Conservation (phyloP, 2,888 invertebrate genomes). For the Acleris literana region DNA sequence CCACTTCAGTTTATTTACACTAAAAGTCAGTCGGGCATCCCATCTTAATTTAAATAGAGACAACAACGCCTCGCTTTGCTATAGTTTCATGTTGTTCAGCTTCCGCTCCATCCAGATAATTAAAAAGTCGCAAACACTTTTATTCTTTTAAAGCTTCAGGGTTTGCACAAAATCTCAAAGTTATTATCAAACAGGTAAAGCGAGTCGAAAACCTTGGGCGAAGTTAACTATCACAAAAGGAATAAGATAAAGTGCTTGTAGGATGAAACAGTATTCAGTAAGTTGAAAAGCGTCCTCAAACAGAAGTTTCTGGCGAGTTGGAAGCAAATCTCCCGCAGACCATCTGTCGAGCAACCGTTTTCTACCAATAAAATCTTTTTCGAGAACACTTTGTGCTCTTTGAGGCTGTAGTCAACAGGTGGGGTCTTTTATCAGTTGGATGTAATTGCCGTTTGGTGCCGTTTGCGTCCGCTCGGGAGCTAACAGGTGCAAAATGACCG, state of each 20-base stretch:
- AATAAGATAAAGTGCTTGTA: constrained; percentile 51
- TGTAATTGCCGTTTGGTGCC: constrained; percentile 67
- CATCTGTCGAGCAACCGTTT: constrained; percentile 70
- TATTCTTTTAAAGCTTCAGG: constrained; percentile 21
- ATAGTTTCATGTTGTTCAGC: background rate
- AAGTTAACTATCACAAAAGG: constrained; percentile 49
- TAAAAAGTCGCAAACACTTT: constrained; percentile 26
- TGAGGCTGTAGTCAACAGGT: constrained; percentile 70
- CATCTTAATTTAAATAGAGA: constrained; percentile 6
- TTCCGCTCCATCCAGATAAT: constrained; percentile 11
- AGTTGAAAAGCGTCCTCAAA: constrained; percentile 60
- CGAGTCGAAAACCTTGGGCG: constrained; percentile 27
- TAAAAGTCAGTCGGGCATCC: constrained; percentile 8
- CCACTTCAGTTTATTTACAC: constrained; percentile 9
- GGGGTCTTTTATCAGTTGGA: constrained; percentile 73
- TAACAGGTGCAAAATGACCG: constrained; percentile 24
- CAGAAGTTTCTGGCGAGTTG: constrained; percentile 60
- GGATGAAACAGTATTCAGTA: constrained; percentile 55
- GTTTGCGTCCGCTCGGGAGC: constrained; percentile 40
- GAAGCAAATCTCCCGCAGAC: constrained; percentile 65
- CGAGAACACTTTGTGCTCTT: constrained; percentile 59
- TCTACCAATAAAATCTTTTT: constrained; percentile 74
- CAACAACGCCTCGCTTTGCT: constrained; percentile 9
- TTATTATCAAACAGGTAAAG: constrained; percentile 33
- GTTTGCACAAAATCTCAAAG: constrained; percentile 22